These are phyloP conservation scores for Bombus affinis DNA, from an alignment of 1,140 invertebrate genomes.

Conservation along the genomic window DNA sequence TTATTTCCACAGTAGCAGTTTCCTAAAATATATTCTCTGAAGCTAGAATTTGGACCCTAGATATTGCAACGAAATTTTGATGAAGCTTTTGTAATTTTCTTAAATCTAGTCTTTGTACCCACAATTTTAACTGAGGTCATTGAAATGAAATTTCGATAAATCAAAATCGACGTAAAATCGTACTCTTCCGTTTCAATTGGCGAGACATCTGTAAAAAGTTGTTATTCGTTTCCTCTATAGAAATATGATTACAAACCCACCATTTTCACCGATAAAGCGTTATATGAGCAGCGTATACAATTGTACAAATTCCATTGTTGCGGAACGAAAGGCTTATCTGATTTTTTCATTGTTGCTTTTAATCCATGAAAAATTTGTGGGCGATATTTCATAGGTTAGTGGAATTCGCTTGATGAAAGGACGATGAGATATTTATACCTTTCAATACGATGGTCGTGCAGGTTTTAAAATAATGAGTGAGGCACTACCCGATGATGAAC, in stretches of 20 bases:
- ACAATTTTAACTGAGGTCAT: neutral
- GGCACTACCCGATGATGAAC: neutral
- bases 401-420: neutral
- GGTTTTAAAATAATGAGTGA: slow-evolving; percentile 2
- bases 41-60: neutral
- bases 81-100: neutral
- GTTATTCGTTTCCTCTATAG: neutral
- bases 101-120: neutral
- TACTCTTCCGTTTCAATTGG: too few relatives aligned
- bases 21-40: neutral
- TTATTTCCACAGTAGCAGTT: neutral
- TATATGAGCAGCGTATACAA: neutral
- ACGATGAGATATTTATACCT: slow-evolving; percentile 5
- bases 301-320: neutral
- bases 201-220: too few relatives aligned
- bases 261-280: neutral
- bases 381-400: neutral
- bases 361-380: neutral
- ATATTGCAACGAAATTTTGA: neutral
- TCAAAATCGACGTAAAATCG: too few relatives aligned
- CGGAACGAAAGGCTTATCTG: neutral
- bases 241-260: neutral
- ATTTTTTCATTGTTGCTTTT: neutral
- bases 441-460: neutral
- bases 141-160: neutral